Evolutionary conservation across 2,797 vertebrate genomes (phyloP).

Genomic region (Buceros bicornis): DNA sequence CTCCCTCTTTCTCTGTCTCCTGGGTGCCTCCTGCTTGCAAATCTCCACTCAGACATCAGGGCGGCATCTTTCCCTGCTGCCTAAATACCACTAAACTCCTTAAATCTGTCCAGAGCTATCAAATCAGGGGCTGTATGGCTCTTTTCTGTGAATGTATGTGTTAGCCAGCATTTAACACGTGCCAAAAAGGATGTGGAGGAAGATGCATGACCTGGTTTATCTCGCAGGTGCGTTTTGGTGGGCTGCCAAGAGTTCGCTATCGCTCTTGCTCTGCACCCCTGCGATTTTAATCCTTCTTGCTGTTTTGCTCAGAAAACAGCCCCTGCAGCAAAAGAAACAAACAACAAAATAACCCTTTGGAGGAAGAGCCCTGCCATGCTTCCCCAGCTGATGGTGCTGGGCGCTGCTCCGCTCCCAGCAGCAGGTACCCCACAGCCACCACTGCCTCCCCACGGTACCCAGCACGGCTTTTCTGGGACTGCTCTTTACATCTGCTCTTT

Average conservation of each 20-base stretch:
- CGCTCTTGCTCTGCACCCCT: fast-evolving
- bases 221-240: not conserved
- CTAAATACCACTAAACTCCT: not conserved
- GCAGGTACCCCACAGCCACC: not conserved
- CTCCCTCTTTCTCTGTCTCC: not conserved
- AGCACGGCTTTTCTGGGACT: not conserved
- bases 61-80: not conserved
- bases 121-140: fast-evolving
- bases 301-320: not conserved
- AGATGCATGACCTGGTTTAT: not conserved
- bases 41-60: fast-evolving
- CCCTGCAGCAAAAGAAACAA: not conserved
- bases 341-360: not conserved
- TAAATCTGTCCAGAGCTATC: not conserved
- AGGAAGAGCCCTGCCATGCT: fast-evolving
- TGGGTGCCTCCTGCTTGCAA: not conserved
- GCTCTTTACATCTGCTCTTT: not conserved
- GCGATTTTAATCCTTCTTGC: not conserved
- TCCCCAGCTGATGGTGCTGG: fast-evolving
- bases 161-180: fast-evolving
- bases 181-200: not conserved
- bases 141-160: fast-evolving
- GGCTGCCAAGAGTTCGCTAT: not conserved
- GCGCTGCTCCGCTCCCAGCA: fast-evolving
- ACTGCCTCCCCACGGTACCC: fast-evolving